A percentile compares a stretch with the other conserved stretches of the same genome.
Conservation (phyloP, 1,140 invertebrate genomes). For the Adoxophyes honmai region DNA sequence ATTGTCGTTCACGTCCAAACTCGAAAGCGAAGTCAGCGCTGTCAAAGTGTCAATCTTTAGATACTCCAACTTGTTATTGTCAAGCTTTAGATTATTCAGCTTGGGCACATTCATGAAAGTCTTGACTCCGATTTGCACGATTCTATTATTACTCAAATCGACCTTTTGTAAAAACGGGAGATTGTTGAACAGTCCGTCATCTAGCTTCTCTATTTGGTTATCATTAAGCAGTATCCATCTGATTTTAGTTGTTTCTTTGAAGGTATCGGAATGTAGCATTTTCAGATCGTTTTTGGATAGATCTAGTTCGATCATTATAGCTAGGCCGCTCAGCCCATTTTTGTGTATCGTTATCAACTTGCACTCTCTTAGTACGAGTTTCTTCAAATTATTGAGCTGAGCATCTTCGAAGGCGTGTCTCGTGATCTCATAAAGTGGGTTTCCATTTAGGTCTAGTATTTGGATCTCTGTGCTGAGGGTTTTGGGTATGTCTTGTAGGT, state of each 20-base stretch:
- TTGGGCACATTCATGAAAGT: slow-evolving; percentile 84
- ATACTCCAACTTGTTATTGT: slow-evolving; percentile 84
- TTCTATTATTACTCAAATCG: slow-evolving; percentile 84
- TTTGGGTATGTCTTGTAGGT: slow-evolving; percentile 82
- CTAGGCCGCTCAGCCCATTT: slow-evolving; percentile 86
- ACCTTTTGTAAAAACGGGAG: slow-evolving; percentile 86
- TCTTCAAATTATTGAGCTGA: slow-evolving; percentile 87
- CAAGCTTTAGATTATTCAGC: slow-evolving; percentile 83
- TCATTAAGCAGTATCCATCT: slow-evolving; percentile 84
- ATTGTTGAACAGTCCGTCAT: slow-evolving; percentile 85
- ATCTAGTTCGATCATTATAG: slow-evolving; percentile 91
- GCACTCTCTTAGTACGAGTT: slow-evolving; percentile 85
- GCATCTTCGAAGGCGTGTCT: slow-evolving; percentile 83
- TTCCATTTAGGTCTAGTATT: slow-evolving; percentile 85
- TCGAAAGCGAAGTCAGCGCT: slow-evolving; percentile 80
- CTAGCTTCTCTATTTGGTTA: slow-evolving; percentile 85
- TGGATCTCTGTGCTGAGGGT: slow-evolving; percentile 86
- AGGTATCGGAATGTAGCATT: slow-evolving; percentile 83
- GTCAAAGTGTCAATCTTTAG: slow-evolving; percentile 80
- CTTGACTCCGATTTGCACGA: slow-evolving; percentile 82
- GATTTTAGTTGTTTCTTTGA: slow-evolving; percentile 82
- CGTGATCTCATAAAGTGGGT: slow-evolving; percentile 81
- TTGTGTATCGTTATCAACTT: slow-evolving; percentile 83
- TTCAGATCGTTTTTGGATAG: slow-evolving; percentile 87
- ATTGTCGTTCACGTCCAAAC: slow-evolving; percentile 87